Conservation (phyloP, 2,113 vertebrate species). For the Hippocampus barbouri region DNA sequence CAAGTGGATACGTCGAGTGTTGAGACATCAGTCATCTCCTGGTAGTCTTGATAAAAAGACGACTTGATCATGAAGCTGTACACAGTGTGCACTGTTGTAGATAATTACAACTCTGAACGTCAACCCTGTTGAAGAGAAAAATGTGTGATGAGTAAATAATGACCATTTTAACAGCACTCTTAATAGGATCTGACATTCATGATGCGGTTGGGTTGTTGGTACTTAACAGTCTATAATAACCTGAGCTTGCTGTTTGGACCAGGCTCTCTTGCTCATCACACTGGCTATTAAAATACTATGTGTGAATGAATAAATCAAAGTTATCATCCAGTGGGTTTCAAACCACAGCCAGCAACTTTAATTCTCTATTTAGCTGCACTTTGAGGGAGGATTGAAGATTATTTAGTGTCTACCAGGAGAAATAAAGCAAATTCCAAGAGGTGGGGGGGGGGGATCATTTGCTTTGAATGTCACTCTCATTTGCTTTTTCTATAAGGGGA, state of each 20-base stretch:
- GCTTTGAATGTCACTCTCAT: too few species aligned
- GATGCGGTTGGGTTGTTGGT: neutral
- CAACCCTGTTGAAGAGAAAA: conserved; percentile 1
- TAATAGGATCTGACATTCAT: neutral
- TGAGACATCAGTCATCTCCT: conserved; percentile 25
- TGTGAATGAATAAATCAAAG: neutral
- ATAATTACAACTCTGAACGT: conserved; percentile 20
- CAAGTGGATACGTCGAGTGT: conserved; percentile 12
- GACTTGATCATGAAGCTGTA: conserved; percentile 30
- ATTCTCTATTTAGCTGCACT: neutral
- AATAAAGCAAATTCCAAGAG: too few species aligned
- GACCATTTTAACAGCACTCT: neutral
- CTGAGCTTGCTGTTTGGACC: neutral
- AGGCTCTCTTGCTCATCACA: neutral
- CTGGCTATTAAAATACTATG: neutral
- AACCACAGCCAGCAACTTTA: neutral
- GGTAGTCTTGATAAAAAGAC: conserved; percentile 34
- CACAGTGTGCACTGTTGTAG: conserved; percentile 4
- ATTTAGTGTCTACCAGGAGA: too few species aligned
- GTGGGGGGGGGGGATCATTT: too few species aligned
- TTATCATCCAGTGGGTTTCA: neutral
- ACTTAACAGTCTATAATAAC: neutral
- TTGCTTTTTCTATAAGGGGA: too few species aligned
- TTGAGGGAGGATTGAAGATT: neutral
- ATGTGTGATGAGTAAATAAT: conserved; percentile 3